Conservation (phyloP, 2,888 invertebrate genomes). For the Sarcophaga caerulescens region DNA sequence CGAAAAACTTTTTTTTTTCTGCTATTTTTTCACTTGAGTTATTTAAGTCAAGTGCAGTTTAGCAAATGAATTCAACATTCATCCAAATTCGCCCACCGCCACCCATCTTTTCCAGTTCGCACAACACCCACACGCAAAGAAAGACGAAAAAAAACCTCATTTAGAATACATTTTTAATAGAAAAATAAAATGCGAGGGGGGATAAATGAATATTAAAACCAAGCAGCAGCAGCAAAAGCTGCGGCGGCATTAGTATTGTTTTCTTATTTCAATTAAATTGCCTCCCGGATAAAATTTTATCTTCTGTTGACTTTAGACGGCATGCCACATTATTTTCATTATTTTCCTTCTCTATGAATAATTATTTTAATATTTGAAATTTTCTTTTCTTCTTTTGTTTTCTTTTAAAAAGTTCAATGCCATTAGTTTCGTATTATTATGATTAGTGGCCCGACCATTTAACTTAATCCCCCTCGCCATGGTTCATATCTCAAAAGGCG, state of each 20-base stretch:
- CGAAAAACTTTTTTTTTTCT: neutral
- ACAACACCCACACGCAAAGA: neutral
- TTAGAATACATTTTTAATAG: neutral
- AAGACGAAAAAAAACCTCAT: neutral
- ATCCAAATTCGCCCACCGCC: neutral
- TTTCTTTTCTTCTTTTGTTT: neutral
- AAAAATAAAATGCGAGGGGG: neutral
- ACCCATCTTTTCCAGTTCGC: neutral
- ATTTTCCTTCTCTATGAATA: neutral
- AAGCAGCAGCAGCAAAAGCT: neutral
- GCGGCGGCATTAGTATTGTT: neutral
- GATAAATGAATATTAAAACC: neutral
- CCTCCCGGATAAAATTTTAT: neutral
- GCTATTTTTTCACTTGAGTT: neutral
- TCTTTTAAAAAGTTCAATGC: neutral
- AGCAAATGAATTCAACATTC: neutral
- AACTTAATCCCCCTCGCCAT: too few species aligned
- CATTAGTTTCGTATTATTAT: neutral
- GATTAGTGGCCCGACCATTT: too few species aligned
- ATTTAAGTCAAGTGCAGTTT: neutral
- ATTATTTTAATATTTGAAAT: neutral
- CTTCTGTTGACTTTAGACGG: neutral
- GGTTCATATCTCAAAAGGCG: too few species aligned
- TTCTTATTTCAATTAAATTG: neutral
- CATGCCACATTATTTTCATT: neutral